phyloP scores from a whole-genome alignment of 2,797 vertebrate genomes.

The Heteromormyrus szaboi region DNA sequence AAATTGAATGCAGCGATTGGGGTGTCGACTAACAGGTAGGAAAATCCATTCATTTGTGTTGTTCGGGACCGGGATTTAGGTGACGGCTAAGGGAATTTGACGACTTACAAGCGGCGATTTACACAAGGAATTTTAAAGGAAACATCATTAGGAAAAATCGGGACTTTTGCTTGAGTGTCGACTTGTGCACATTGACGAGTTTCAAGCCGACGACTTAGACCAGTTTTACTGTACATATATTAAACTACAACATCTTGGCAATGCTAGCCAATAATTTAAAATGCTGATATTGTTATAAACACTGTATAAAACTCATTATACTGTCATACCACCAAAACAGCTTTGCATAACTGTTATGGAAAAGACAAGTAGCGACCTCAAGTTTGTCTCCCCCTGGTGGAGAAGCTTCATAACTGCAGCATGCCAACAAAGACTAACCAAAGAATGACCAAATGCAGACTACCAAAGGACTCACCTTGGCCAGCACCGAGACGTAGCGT shows the following conservation, averaged over 20 bases:
- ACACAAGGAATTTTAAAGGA: too few relatives aligned
- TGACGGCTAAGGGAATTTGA: too few relatives aligned
- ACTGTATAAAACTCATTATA: background rate
- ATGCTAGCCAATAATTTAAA: background rate
- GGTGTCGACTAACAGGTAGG: too few relatives aligned
- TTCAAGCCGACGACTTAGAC: too few relatives aligned
- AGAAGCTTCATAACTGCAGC: conserved; percentile 35
- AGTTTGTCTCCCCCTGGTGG: conserved; percentile 61
- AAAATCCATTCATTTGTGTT: too few relatives aligned
- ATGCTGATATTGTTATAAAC: background rate
- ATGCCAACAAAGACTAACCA: background rate
- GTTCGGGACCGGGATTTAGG: too few relatives aligned
- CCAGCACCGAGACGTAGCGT: conserved; percentile 64
- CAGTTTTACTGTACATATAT: background rate
- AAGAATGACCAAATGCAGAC: background rate
- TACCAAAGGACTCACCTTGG: conserved; percentile 65
- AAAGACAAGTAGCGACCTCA: background rate
- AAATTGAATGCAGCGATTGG: too few relatives aligned
- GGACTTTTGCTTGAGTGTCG: too few relatives aligned
- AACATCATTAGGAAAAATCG: too few relatives aligned
- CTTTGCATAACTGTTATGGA: background rate
- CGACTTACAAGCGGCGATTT: too few relatives aligned
- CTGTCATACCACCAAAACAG: background rate
- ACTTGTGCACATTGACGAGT: too few relatives aligned
- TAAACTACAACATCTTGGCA: background rate